Percentiles rank a stretch among this genome's conserved stretches.
Conservation (phyloP, 2,797 vertebrate genomes). For the Alca torda region DNA sequence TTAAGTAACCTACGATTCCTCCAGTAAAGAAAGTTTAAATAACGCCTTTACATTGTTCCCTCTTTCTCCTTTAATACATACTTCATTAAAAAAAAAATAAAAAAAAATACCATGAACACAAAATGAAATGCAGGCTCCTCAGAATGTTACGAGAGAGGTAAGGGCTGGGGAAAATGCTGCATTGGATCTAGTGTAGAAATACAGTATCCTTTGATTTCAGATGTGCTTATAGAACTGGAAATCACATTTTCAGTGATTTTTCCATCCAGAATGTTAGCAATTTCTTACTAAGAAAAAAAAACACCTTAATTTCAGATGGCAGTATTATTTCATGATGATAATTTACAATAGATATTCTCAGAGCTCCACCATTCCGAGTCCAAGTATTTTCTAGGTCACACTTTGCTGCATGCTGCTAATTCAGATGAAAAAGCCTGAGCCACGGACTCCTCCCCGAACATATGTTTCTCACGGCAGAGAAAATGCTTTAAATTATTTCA, state of each 20-base stretch:
- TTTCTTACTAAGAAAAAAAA: neutral
- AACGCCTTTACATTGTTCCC: neutral
- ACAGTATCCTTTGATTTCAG: neutral
- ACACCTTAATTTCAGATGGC: neutral
- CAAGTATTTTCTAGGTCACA: constrained; percentile 57
- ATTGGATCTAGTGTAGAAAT: neutral
- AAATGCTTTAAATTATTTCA: constrained; percentile 32
- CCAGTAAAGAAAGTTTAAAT: neutral
- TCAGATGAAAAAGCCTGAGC: constrained; percentile 9
- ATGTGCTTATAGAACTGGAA: neutral
- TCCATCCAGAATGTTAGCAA: neutral
- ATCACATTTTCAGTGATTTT: neutral
- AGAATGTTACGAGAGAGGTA: neutral
- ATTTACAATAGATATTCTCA: neutral
- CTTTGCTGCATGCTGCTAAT: constrained; percentile 32
- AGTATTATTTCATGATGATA: neutral
- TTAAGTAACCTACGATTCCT: neutral
- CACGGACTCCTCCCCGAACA: neutral
- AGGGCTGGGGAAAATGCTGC: neutral
- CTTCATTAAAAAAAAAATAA: neutral
- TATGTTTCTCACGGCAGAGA: constrained; percentile 22
- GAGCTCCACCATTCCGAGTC: neutral
- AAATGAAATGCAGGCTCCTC: neutral
- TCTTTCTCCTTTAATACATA: neutral
- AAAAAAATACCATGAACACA: neutral